Percentiles rank a stretch among this genome's conserved stretches.
Conservation (phyloP, 2,888 invertebrate genomes). For the Noctua comes region DNA sequence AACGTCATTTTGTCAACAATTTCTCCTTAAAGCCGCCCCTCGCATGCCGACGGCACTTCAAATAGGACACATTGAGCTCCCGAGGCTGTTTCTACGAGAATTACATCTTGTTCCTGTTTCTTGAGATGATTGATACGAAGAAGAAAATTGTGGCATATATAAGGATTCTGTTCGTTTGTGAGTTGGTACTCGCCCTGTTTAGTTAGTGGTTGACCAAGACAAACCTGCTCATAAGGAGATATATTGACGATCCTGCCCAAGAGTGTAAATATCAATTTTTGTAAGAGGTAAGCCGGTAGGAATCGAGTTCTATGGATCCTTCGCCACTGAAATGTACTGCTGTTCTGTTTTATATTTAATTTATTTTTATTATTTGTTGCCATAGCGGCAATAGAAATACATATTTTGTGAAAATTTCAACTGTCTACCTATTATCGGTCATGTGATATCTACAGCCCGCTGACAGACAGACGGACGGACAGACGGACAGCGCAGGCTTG, state of each 20-base stretch:
- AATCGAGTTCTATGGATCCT: no score
- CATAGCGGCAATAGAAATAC: no score
- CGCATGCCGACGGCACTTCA: slow-evolving; percentile 16
- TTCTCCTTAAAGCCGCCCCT: not conserved
- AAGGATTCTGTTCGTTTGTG: not conserved
- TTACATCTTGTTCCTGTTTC: not conserved
- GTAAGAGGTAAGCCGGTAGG: no score
- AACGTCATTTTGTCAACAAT: slow-evolving; percentile 37
- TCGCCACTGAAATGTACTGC: no score
- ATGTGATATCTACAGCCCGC: no score
- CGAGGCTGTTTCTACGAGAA: not conserved
- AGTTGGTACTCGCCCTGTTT: not conserved
- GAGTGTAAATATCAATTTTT: not conserved
- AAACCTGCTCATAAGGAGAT: not conserved
- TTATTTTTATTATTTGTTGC: no score
- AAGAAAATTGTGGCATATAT: not conserved
- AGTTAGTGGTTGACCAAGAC: not conserved
- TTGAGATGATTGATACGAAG: slow-evolving; percentile 4
- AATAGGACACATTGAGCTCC: slow-evolving; percentile 4
- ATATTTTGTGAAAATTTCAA: no score
- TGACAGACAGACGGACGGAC: no score
- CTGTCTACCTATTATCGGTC: no score
- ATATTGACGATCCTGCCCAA: not conserved
- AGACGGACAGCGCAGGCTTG: no score
- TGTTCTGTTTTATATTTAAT: no score